These are phyloP conservation scores for Rugalucina vietnamica DNA, from an alignment of 2,888 invertebrate species.

Conservation along the genomic window DNA sequence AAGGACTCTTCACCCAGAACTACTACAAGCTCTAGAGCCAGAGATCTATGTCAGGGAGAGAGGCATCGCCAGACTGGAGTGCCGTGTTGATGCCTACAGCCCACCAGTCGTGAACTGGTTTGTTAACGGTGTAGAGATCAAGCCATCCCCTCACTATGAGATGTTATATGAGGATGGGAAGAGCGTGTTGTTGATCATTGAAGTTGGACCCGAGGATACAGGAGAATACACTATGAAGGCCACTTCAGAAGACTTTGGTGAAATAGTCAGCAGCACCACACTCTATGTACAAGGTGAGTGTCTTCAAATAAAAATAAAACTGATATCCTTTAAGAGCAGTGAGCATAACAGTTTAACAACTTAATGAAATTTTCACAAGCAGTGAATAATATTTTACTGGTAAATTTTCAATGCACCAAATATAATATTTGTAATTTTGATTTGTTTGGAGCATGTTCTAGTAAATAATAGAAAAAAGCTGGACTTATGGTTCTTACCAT, in stretches of 20 bases:
- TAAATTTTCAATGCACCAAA: no score
- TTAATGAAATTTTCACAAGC: no score
- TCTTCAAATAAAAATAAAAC: no score
- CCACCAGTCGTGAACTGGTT: conserved; percentile 84
- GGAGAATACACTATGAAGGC: conserved; percentile 98
- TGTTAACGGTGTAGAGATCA: conserved; percentile 84
- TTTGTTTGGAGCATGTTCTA: no score
- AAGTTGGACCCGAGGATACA: conserved; percentile 92
- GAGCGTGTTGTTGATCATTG: conserved; percentile 80
- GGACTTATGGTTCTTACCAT: no score
- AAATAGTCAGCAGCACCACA: conserved; percentile 97
- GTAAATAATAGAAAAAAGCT: no score
- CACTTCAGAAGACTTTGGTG: conserved; percentile 95
- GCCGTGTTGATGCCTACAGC: conserved; percentile 79
- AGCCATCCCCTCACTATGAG: conserved; percentile 82
- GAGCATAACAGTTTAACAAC: no score
- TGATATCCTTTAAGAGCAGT: no score
- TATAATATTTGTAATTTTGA: no score
- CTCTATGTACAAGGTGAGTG: conserved; percentile 85
- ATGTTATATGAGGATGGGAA: conserved; percentile 78
- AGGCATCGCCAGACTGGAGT: conserved; percentile 82
- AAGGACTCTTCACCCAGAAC: conserved; percentile 74
- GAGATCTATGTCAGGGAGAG: conserved; percentile 80
- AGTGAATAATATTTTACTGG: no score
- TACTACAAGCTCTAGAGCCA: conserved; percentile 78